These are phyloP conservation scores for Nibea coibor DNA, from an alignment of 2,113 vertebrate genomes.

Conservation along the genomic window DNA sequence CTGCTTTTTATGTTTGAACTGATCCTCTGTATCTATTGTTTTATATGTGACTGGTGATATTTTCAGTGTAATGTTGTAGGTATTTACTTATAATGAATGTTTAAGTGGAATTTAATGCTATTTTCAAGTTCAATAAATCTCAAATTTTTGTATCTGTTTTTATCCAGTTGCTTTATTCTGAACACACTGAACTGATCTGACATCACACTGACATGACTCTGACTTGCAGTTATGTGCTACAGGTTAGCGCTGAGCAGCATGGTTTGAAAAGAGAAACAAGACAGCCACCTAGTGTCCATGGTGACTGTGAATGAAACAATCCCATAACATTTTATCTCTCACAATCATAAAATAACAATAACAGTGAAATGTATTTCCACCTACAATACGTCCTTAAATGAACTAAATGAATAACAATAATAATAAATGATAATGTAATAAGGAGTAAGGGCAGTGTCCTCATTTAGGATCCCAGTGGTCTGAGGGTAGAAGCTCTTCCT, in stretches of 20 bases:
- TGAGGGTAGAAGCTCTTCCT: too few species aligned
- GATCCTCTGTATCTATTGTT: constrained; percentile 71
- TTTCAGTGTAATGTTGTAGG: constrained; percentile 72
- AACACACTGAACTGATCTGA: background rate
- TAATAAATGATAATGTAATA: too few species aligned
- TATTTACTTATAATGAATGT: constrained; percentile 56
- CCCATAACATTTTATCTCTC: too few species aligned
- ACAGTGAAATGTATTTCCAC: too few species aligned
- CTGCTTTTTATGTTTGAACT: constrained; percentile 60
- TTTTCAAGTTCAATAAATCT: constrained; percentile 82
- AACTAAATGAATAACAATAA: too few species aligned
- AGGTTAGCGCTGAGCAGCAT: background rate
- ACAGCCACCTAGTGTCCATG: constrained; percentile 55
- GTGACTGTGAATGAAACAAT: background rate
- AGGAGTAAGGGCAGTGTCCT: too few species aligned
- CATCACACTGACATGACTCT: background rate
- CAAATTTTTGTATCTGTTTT: constrained; percentile 70
- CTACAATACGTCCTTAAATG: too few species aligned
- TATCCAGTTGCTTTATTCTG: background rate
- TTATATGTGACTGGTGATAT: constrained; percentile 78
- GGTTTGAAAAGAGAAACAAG: constrained; percentile 25
- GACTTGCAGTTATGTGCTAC: too few species aligned
- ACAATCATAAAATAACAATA: too few species aligned
- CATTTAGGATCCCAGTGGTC: too few species aligned
- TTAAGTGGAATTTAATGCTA: constrained; percentile 63